Conservation (phyloP, 2,888 invertebrate genomes). For the Dendrolimus pini region DNA sequence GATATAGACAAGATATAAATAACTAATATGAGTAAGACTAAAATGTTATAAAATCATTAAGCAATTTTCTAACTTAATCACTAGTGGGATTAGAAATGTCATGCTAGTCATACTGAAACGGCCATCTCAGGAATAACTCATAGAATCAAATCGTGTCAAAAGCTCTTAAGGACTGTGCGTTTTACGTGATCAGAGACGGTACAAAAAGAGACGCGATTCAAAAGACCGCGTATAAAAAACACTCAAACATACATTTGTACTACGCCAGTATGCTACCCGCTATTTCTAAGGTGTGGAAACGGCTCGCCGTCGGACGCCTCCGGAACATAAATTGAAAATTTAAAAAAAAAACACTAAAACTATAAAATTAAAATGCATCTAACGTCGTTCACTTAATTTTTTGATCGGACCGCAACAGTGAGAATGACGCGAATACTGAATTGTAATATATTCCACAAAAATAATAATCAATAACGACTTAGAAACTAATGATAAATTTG, state of each 20-base stretch:
- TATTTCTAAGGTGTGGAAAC: slow-evolving; percentile 31
- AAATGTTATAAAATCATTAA: too few relatives aligned
- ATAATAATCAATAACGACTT: slow-evolving; percentile 17
- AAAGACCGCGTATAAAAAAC: slow-evolving; percentile 27
- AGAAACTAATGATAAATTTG: slow-evolving; percentile 37
- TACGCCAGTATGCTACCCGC: slow-evolving; percentile 69
- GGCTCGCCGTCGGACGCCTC: slow-evolving; percentile 45
- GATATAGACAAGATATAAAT: too few relatives aligned
- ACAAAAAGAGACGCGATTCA: slow-evolving; percentile 22
- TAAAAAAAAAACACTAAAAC: slow-evolving; percentile 34
- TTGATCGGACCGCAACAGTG: slow-evolving; percentile 33
- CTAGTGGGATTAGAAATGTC: too few relatives aligned
- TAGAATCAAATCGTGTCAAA: background rate
- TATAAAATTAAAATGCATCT: slow-evolving; percentile 51
- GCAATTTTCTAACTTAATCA: too few relatives aligned
- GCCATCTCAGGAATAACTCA: background rate
- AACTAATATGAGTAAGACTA: too few relatives aligned
- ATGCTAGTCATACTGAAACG: too few relatives aligned
- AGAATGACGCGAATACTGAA: slow-evolving; percentile 45
- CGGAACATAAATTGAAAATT: slow-evolving; percentile 27
- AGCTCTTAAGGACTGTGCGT: background rate
- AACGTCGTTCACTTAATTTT: slow-evolving; percentile 36
- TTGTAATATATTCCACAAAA: slow-evolving; percentile 19
- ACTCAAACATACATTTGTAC: slow-evolving; percentile 66
- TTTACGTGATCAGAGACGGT: slow-evolving; percentile 11